These are phyloP conservation scores for Margaritifera margaritifera DNA, from an alignment of 2,888 invertebrate genomes.

Conservation along the genomic window DNA sequence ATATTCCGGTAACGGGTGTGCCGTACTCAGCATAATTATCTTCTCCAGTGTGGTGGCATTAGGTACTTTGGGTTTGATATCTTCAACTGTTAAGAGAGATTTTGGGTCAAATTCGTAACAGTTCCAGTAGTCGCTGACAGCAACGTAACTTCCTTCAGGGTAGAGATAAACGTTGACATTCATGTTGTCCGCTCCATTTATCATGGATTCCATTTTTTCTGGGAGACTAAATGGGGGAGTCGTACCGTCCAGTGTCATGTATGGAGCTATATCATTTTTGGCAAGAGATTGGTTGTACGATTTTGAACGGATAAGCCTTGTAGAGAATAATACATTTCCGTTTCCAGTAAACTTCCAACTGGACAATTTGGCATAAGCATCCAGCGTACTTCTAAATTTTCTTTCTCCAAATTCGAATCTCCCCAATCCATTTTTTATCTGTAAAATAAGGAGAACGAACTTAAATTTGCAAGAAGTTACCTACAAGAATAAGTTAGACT, in stretches of 20 bases:
- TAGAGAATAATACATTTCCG: constrained; percentile 48
- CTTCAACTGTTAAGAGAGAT: constrained; percentile 41
- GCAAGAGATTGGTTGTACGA: constrained; percentile 53
- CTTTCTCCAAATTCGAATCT: constrained; percentile 55
- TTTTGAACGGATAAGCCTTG: constrained; percentile 49
- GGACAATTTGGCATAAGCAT: constrained; percentile 60
- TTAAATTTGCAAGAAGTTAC: background rate
- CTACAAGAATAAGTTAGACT: no score
- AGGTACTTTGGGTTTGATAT: constrained; percentile 34
- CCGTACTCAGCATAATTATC: constrained; percentile 45
- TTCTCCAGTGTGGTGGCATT: constrained; percentile 6
- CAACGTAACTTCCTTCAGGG: constrained; percentile 39
- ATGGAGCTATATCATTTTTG: constrained; percentile 54
- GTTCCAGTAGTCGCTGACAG: constrained; percentile 64
- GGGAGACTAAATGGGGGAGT: constrained; percentile 46
- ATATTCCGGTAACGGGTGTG: constrained; percentile 62
- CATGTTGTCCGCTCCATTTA: constrained; percentile 62
- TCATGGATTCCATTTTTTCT: constrained; percentile 42
- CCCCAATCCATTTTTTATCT: constrained; percentile 64
- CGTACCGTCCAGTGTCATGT: constrained; percentile 51
- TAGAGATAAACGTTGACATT: constrained; percentile 60
- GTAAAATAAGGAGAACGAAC: constrained; percentile 79
- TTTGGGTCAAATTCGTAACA: constrained; percentile 52
- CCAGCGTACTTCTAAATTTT: constrained; percentile 55
- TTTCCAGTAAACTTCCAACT: constrained; percentile 56